These are phyloP conservation scores for Cryptophagus acutangulus DNA, from an alignment of 2,888 invertebrate species.

Conservation along the genomic window DNA sequence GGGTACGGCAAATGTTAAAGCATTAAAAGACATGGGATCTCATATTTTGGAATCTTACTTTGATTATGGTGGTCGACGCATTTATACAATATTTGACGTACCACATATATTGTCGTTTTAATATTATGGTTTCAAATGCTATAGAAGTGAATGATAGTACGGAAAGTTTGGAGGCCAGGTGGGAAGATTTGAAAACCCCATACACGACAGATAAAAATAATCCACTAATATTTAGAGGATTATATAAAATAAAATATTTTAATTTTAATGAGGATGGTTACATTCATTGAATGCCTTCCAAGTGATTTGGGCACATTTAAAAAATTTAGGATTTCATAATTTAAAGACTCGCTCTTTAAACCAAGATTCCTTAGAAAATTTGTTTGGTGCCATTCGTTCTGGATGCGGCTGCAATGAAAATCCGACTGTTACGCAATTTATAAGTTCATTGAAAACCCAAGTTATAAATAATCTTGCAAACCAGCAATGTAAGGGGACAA, in stretches of 20 bases:
- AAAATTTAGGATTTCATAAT: background rate
- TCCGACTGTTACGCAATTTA: constrained; percentile 15
- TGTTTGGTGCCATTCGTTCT: constrained; percentile 16
- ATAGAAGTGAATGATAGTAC: background rate
- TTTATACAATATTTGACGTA: constrained; percentile 9
- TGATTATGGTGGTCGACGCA: background rate
- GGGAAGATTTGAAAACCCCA: background rate
- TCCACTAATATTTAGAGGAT: background rate
- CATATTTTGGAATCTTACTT: constrained; percentile 1
- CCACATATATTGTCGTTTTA: constrained; percentile 8
- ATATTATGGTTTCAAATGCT: constrained; percentile 5
- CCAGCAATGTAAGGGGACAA: constrained; percentile 3
- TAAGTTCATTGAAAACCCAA: constrained; percentile 14
- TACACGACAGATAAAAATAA: background rate
- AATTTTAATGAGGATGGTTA: background rate
- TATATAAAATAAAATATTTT: background rate
- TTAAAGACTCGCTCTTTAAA: background rate
- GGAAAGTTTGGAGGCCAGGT: constrained; percentile 9
- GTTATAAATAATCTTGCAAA: constrained; percentile 14
- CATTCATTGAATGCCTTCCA: background rate
- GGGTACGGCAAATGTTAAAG: constrained; percentile 9
- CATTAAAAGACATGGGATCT: constrained; percentile 7
- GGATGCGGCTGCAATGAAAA: constrained; percentile 20
- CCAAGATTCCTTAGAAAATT: constrained; percentile 11
- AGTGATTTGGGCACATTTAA: background rate